These are phyloP conservation scores for Phylloscopus trochiloides DNA, from an alignment of 2,113 vertebrate species.

Conservation along the genomic window DNA sequence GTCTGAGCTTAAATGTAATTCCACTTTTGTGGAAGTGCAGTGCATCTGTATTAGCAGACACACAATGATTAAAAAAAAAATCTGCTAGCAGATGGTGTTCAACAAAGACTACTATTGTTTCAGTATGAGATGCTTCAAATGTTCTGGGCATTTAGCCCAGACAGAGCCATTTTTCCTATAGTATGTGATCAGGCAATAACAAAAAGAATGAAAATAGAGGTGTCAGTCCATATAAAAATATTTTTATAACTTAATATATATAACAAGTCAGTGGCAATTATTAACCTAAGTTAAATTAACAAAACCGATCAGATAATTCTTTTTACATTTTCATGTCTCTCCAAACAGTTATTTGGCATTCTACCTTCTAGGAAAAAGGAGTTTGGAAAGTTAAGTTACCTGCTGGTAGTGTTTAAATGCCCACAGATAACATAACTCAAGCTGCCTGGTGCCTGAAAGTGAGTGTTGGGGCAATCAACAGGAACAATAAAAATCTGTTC, in stretches of 20 bases:
- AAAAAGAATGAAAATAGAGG: conserved; percentile 76
- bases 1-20: conserved; percentile 41
- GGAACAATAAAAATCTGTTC: conserved; percentile 60
- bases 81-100: conserved; percentile 77
- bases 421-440: conserved; percentile 57
- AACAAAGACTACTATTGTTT: conserved; percentile 86
- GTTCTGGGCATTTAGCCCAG: conserved; percentile 81
- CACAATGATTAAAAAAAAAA: conserved; percentile 19
- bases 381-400: conserved; percentile 50
- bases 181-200: conserved; percentile 74
- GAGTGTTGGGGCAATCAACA: conserved; percentile 56
- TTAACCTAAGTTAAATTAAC: conserved; percentile 70
- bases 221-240: conserved; percentile 78
- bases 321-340: conserved; percentile 32
- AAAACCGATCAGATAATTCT: conserved; percentile 54
- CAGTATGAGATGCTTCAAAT: conserved; percentile 74
- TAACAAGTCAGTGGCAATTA: conserved; percentile 69
- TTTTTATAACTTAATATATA: conserved; percentile 74
- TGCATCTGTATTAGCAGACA: conserved; percentile 55
- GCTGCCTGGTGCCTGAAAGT: conserved; percentile 35
- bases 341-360: conserved; percentile 34
- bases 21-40: conserved; percentile 31
- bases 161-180: conserved; percentile 81
- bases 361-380: conserved; percentile 2
- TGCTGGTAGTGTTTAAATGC: conserved; percentile 62